Base-by-base conservation (phyloP, 2,888 invertebrate species). In the Autographa pulchrina region DNA sequence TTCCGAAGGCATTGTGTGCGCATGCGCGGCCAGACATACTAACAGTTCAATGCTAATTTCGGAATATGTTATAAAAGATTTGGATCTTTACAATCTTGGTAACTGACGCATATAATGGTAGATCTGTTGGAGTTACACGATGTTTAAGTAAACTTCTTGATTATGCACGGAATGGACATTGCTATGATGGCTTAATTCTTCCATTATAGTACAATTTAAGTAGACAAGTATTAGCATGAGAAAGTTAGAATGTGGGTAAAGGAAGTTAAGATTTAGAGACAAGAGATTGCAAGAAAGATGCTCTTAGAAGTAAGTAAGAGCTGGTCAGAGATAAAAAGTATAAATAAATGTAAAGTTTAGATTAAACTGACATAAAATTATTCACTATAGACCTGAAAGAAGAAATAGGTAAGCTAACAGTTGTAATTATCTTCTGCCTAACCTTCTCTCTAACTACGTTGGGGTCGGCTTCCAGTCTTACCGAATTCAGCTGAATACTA, bases 1-100 rank as follows among this genome's bases (percentile, higher is more conserved):
- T 43, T 25, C 20, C 54, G 6, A n/a, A n/a, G 54, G 20, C 25
- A 56, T 56, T 64, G 59, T 62, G 13, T 62, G 48, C 25, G 2
- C 59, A 59, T 32, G 65, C 65, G 54, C 58, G n/a, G 38, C 48
- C 31, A 61, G 43, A 59, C 58, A 68, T 80, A 65, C 64, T 78
- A 65, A 58, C 61, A 77, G 32, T 62, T 52, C 52, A 58, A 65
- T 58, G 65, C n/a, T 65, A 25, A 65, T 25, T 58, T 70, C 62
- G 5, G 0, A 20, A 25, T 41, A 32, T 32, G 54, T 56, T 56
- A 20, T 54, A 13, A 48, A 48, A 56, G 54, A 56, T 56, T 56
- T 25, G 54, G 13, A 56, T 56, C 54, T 56, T 56, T 56, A 56
- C 25, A 56, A 56, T 56, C 54, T 56, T 5, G 20, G 20, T 56